Percentiles rank a stretch among this genome's conserved stretches.
Evolutionary conservation across 2,113 vertebrate genomes (phyloP).

Genomic region (Halichoerus grypus): DNA sequence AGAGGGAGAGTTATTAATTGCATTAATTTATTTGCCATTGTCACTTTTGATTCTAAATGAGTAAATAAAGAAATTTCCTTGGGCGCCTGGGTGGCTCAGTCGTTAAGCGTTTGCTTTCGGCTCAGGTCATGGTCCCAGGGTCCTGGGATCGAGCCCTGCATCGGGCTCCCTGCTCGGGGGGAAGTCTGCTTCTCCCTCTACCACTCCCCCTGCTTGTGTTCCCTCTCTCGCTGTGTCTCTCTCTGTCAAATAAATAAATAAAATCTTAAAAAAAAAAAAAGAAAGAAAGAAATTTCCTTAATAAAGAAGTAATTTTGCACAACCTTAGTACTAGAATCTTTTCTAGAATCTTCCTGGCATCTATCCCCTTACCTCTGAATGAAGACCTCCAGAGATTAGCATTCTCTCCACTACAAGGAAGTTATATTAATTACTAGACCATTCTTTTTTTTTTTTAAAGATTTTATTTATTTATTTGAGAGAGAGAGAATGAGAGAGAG

Average conservation of each 20-base stretch:
- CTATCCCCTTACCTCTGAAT: background rate
- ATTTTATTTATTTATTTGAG: no score
- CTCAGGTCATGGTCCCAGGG: no score
- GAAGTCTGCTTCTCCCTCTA: no score
- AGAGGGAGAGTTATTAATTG: background rate
- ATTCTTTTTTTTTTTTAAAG: background rate
- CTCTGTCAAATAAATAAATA: no score
- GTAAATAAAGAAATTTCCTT: background rate
- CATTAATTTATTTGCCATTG: background rate
- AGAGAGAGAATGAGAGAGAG: no score
- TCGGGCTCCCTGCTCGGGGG: no score
- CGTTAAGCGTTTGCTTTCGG: no score
- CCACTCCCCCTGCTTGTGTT: no score
- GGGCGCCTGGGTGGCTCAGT: no score
- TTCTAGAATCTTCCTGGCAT: background rate
- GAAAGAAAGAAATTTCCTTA: background rate
- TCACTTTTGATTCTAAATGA: background rate
- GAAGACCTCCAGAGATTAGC: background rate
- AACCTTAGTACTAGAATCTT: background rate
- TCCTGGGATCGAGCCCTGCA: no score
- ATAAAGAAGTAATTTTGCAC: background rate
- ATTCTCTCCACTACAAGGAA: background rate
- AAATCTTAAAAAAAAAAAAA: no score
- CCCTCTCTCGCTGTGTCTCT: no score
- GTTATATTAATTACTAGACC: background rate